phyloP scores from a whole-genome alignment of 2,797 vertebrate genomes.

The Lateolabrax maculatus region DNA sequence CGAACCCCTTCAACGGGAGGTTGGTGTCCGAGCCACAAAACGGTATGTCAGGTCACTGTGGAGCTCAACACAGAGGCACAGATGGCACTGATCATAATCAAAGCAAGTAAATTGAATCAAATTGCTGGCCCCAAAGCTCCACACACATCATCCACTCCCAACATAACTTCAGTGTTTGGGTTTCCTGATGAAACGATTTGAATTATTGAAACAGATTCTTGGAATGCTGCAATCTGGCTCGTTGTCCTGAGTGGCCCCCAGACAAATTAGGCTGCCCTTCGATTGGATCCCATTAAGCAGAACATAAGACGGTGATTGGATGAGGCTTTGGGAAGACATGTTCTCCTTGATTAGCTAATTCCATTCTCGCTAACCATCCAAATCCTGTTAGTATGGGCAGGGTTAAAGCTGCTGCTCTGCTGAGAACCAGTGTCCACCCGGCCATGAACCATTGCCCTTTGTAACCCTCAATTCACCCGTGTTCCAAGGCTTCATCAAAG shows the following conservation, averaged over 20 bases:
- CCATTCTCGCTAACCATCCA: constrained; percentile 79
- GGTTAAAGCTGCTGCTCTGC: constrained; percentile 56
- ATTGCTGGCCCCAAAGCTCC: too few species aligned
- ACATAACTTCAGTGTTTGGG: not conserved
- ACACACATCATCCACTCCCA: not conserved
- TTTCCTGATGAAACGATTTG: not conserved
- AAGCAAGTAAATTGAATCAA: not conserved
- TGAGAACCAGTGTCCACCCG: constrained; percentile 11
- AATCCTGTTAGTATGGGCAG: constrained; percentile 75
- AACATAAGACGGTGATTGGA: constrained; percentile 82
- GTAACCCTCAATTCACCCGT: not conserved
- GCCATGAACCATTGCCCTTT: constrained; percentile 16
- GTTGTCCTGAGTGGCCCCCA: constrained; percentile 51
- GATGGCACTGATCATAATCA: not conserved
- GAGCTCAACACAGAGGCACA: not conserved
- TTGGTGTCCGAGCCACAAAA: not conserved
- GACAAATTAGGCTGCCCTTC: constrained; percentile 69
- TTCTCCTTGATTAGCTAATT: constrained; percentile 83
- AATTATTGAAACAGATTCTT: constrained; percentile 26
- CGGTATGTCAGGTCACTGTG: not conserved
- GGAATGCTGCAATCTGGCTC: constrained; percentile 14
- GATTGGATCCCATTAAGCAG: constrained; percentile 77
- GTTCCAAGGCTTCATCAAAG: constrained; percentile 12
- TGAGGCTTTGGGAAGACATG: constrained; percentile 82
- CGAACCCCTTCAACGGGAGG: too few species aligned